Evolutionary conservation across 2,113 vertebrate species (phyloP), one percentile per base, ranked within the genome.

Genomic region (Pteropus alecto): DNA sequence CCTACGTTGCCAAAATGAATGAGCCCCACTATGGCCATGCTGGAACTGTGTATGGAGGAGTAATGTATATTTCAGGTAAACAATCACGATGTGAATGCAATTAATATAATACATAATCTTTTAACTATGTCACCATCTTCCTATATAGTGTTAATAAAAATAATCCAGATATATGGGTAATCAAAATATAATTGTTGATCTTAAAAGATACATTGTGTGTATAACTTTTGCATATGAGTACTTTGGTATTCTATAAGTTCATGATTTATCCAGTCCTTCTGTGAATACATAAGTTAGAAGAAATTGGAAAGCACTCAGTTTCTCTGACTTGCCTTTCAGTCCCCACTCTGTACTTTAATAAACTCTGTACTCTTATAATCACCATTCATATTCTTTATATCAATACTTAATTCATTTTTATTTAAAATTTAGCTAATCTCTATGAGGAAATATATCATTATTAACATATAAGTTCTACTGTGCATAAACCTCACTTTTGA

Each of bases 21-120:
- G 99, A 99, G 86, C 99, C 99, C 26, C 99, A 99, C 98, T 99
- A 99, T 82, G 99, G 99, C 61, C 99, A 99, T 0, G 99, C 99
- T 95, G 99, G 99, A 88, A 99, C 99, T 0, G 99, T 99, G 28
- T 99, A 99, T 28, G 99, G 99, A 56, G 99, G 99, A 48, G 99
- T 99, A 96, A 99, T 99, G 99, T 99, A 99, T 96, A 99, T 99
- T 99, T 98, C 98, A 97, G 98, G 98, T 98, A 95, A 84, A 68
- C 16, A 71, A 26, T 70, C 87, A 54, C 38, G 15, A 63, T 67
- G 33, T 81, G n/a, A 73, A 33, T 43, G 58, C 30, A 89, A 46
- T 82, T 90, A 46, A 58, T 61, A 61, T 58, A 86, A 60, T 73
- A 16, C 28, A 46, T 77, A 84, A 18, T 28, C 41, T 82, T 67